Evolutionary conservation across 1,140 invertebrate species (phyloP), one percentile per base, ranked within the genome.

Genomic region (Druon quercuslanigerum): DNA sequence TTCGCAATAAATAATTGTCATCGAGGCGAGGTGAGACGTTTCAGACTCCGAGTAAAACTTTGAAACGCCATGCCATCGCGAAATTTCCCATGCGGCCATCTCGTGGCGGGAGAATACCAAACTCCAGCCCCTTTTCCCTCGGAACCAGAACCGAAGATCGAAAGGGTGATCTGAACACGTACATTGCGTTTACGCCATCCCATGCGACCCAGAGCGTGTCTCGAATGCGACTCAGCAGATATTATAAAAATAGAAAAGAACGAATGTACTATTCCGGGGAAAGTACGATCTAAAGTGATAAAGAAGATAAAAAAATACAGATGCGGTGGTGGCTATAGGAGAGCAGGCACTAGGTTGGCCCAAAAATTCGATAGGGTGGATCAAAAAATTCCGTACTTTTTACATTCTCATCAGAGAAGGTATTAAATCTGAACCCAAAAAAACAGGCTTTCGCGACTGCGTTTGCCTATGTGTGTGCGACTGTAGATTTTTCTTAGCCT

Each of bases 71-170:
- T 75, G 72, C 74, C 74, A 75, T 81, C 80, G 82, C 75, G 84
- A 80, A 86, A 87, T 87, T 87, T 87, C 86, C 86, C 86, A 85
- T 81, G 85, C 82, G 86, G 82, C 83, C 76, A 73, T 54, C 50
- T 54, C 51, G 50, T n/a, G 51, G 60, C 74, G 33, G 11, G 56
- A 75, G 40, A 66, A 51, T 72, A 52, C 72, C 74, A 33, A 33
- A 66, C n/a, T 17, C 60, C 12, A 46, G 40, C 17, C 60, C 19
- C 50, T 19, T 75, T 75, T 51, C 12, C 46, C 50, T 16, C 8
- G 8, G 19, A 66, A 66, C 14, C 60, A 46, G 60, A 66, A 46
- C 60, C 25, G 14, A 66, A 66, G 60, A 66, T 66, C 60, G 60
- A 66, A 66, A 40, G 60, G 60, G 33, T 66, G 60, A 66, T 66